These are phyloP conservation scores for Drosophila greeni DNA, from an alignment of 2,888 invertebrate genomes.

Conservation along the genomic window DNA sequence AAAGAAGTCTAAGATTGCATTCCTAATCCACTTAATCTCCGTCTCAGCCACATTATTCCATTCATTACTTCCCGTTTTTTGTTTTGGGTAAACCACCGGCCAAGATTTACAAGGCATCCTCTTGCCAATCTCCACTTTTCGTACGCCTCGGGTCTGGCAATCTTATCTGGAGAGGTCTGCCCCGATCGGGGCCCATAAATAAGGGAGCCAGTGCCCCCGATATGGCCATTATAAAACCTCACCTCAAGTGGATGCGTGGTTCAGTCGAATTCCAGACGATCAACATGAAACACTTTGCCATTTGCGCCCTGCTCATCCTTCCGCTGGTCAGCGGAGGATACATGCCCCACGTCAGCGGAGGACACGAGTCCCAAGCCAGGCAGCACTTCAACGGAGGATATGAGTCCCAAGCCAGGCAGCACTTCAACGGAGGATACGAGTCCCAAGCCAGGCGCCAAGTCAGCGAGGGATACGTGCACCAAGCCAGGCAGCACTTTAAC, in stretches of 20 bases:
- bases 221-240: slow-evolving; percentile 43
- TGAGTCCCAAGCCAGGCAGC: slow-evolving; percentile 21
- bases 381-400: no score
- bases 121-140: slow-evolving; percentile 3
- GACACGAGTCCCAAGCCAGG: no score
- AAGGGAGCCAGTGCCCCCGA: slow-evolving; percentile 13
- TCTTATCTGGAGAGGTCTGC: slow-evolving; percentile 51
- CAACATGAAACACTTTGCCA: slow-evolving; percentile 57
- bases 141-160: slow-evolving; percentile 13
- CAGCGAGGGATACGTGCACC: no score
- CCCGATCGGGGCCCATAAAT: slow-evolving; percentile 35
- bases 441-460: slow-evolving; percentile 32
- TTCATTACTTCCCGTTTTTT: slow-evolving; percentile 11
- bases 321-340: slow-evolving; percentile 62
- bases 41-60: slow-evolving; percentile 2
- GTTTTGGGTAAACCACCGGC: slow-evolving; percentile 33
- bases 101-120: slow-evolving; percentile 29
- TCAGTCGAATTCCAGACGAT: slow-evolving; percentile 44
- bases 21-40: not conserved
- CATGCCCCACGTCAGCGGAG: slow-evolving; percentile 27
- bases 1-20: not conserved
- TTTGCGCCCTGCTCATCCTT: slow-evolving; percentile 54
- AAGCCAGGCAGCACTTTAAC: no score
- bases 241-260: slow-evolving; percentile 4
- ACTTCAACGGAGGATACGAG: slow-evolving; percentile 52